A percentile compares a stretch with the other conserved stretches of the same genome.
Evolutionary conservation across 2,113 vertebrate genomes (phyloP).

Genomic region (Lanius ludovicianus): DNA sequence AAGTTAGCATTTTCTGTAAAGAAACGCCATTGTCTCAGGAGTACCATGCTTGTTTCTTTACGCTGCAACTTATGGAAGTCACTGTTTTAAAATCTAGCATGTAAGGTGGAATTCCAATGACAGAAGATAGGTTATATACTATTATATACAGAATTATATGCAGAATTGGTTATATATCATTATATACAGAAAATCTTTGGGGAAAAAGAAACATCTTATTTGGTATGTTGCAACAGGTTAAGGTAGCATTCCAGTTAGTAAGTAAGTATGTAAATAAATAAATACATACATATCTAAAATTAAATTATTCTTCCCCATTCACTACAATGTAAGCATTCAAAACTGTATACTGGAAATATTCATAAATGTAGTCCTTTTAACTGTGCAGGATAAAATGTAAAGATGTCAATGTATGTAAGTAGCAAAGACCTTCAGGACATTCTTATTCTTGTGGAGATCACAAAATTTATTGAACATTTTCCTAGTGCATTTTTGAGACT

Average conservation of each 20-base stretch:
- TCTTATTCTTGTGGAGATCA: background rate
- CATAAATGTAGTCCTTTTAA: background rate
- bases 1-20: background rate
- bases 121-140: background rate
- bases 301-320: background rate
- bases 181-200: background rate
- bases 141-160: background rate
- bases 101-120: background rate
- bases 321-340: background rate
- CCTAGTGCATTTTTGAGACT: background rate
- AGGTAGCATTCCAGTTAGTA: background rate
- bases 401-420: background rate
- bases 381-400: background rate
- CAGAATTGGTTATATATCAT: background rate
- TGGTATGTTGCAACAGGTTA: background rate
- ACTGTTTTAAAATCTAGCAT: background rate
- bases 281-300: background rate
- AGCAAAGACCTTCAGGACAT: background rate
- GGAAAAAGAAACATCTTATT: accelerated
- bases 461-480: background rate
- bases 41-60: background rate
- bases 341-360: background rate
- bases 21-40: background rate
- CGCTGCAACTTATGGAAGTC: background rate
- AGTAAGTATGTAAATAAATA: background rate